Evolutionary conservation across 2,888 invertebrate genomes (phyloP).

Genomic region (Spisula subtruncata): DNA sequence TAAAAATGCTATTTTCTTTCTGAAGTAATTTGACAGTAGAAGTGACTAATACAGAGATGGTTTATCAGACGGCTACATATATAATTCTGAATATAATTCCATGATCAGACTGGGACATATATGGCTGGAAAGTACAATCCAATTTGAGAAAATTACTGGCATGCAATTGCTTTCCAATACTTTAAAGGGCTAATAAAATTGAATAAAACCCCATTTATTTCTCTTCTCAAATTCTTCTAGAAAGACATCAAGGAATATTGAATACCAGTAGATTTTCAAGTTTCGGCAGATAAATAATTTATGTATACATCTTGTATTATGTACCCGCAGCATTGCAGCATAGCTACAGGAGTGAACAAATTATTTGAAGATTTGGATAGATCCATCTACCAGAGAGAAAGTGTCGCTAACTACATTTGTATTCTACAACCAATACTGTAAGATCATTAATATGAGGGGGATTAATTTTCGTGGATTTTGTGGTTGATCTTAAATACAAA

Average conservation of each 20-base stretch:
- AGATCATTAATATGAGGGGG: too few relatives aligned
- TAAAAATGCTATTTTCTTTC: conserved; percentile 19
- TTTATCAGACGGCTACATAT: not conserved
- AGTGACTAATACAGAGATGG: not conserved
- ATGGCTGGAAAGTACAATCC: not conserved
- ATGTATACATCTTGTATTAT: not conserved
- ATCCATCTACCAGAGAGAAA: not conserved
- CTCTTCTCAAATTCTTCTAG: too few relatives aligned
- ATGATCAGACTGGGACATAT: conserved; percentile 1
- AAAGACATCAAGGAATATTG: not conserved
- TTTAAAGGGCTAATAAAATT: too few relatives aligned
- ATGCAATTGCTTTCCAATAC: too few relatives aligned
- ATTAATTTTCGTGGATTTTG: too few relatives aligned
- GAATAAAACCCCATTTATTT: too few relatives aligned
- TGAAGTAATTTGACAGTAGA: not conserved
- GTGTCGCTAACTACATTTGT: not conserved
- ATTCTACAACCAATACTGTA: too few relatives aligned
- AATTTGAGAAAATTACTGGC: too few relatives aligned
- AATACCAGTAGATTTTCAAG: not conserved
- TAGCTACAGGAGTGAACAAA: too few relatives aligned
- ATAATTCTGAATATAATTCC: not conserved
- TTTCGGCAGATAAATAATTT: not conserved
- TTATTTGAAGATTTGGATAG: not conserved
- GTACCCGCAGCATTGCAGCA: not conserved
- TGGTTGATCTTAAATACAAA: too few relatives aligned